Evolutionary conservation across 2,113 vertebrate genomes (phyloP).

Genomic region (Taxidea taxus): DNA sequence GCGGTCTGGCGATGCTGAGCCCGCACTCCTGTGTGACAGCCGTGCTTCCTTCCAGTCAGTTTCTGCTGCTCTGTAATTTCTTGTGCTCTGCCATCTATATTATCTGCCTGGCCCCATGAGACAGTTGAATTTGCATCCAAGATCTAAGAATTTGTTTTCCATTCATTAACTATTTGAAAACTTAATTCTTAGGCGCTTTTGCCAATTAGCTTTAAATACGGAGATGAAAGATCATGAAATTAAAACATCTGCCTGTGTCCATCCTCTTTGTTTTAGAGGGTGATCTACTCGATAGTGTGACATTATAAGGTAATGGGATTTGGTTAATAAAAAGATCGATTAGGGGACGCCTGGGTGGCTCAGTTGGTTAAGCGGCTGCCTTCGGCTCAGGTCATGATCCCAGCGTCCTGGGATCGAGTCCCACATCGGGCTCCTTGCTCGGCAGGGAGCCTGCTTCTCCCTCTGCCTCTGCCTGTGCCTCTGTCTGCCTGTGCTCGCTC

Average conservation of each 20-base stretch:
- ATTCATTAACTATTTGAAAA: conserved; percentile 42
- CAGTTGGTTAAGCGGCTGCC: too few relatives aligned
- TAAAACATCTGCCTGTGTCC: conserved; percentile 21
- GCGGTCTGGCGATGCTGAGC: too few relatives aligned
- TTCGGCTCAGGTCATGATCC: too few relatives aligned
- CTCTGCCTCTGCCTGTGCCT: too few relatives aligned
- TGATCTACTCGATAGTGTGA: background rate
- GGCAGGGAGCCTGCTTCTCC: too few relatives aligned
- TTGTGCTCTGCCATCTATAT: background rate
- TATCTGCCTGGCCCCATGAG: background rate
- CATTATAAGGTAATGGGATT: conserved; percentile 57
- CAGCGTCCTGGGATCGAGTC: too few relatives aligned
- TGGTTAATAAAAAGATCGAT: conserved; percentile 45
- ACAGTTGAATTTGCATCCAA: conserved; percentile 28
- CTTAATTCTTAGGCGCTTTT: conserved; percentile 20
- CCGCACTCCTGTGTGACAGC: rapidly evolving
- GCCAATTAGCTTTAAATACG: conserved; percentile 40
- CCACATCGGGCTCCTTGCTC: too few relatives aligned
- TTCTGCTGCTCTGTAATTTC: background rate
- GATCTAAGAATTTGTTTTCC: conserved; percentile 58
- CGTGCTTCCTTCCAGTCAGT: rapidly evolving
- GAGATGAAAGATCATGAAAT: conserved; percentile 46
- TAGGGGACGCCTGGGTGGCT: too few relatives aligned
- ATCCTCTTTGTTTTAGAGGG: conserved; percentile 24
- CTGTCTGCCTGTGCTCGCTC: too few relatives aligned